phyloP scores from a whole-genome alignment of 2,888 invertebrate genomes.

The Acronicta aceris region DNA sequence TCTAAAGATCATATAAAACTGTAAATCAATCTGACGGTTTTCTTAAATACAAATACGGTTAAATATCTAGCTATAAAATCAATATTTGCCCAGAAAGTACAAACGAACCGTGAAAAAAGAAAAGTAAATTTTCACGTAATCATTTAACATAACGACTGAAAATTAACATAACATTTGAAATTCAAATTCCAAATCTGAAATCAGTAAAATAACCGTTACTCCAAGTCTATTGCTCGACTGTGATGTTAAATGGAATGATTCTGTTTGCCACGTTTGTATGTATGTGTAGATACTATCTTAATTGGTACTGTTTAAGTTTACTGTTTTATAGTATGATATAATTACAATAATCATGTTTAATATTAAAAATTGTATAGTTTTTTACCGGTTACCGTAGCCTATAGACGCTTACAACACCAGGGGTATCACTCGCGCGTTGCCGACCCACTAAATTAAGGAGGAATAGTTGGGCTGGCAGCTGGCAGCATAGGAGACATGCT shows the following conservation, averaged over 20 bases:
- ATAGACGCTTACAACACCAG: too few relatives aligned
- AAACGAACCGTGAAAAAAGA: slow-evolving; percentile 23
- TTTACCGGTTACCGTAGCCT: too few relatives aligned
- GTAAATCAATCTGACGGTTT: too few relatives aligned
- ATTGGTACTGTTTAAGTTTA: neutral
- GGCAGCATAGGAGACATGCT: too few relatives aligned
- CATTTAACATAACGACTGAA: slow-evolving; percentile 47
- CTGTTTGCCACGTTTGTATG: slow-evolving; percentile 17
- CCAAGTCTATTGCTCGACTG: slow-evolving; percentile 26
- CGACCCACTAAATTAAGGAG: too few relatives aligned
- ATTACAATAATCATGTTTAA: too few relatives aligned
- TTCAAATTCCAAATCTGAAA: slow-evolving; percentile 56
- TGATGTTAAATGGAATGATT: slow-evolving; percentile 7
- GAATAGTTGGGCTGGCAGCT: too few relatives aligned
- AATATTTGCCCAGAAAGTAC: neutral
- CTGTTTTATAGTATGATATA: neutral
- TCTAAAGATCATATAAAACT: too few relatives aligned
- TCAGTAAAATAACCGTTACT: slow-evolving; percentile 48
- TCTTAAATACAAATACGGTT: too few relatives aligned
- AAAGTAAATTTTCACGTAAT: slow-evolving; percentile 35
- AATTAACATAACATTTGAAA: slow-evolving; percentile 54
- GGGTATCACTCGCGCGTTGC: too few relatives aligned
- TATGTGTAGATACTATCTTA: slow-evolving; percentile 6
- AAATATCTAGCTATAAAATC: too few relatives aligned
- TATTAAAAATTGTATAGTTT: too few relatives aligned